A percentile compares a stretch with the other conserved stretches of the same genome.
These are phyloP conservation scores for Lasioglossum lativentre DNA, from an alignment of 2,888 invertebrate genomes.

Conservation along the genomic window DNA sequence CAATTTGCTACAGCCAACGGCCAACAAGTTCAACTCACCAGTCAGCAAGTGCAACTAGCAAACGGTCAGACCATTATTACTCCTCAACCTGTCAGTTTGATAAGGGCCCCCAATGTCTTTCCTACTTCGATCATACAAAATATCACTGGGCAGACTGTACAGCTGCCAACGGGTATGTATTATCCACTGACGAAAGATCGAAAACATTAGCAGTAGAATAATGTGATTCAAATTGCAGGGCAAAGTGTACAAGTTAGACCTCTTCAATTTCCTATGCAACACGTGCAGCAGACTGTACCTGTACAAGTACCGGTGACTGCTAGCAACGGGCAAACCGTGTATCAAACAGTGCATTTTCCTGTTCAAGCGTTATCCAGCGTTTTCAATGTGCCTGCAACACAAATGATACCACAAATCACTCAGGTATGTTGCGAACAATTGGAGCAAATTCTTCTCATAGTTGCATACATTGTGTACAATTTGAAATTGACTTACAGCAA, in stretches of 20 bases:
- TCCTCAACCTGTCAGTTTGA: conserved; percentile 86
- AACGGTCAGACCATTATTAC: conserved; percentile 85
- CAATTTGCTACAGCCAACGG: conserved; percentile 82
- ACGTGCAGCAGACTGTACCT: conserved; percentile 91
- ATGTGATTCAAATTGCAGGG: conserved; percentile 82
- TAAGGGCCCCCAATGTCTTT: conserved; percentile 89
- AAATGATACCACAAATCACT: conserved; percentile 93
- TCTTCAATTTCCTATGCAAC: conserved; percentile 89
- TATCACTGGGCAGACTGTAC: conserved; percentile 88
- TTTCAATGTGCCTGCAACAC: conserved; percentile 88
- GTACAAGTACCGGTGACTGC: conserved; percentile 96
- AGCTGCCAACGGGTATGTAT: conserved; percentile 87
- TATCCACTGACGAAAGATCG: accelerated
- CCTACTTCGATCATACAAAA: conserved; percentile 90
- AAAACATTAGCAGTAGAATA: background rate
- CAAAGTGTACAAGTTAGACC: conserved; percentile 91
- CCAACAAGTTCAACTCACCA: conserved; percentile 82
- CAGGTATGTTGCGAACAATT: conserved; percentile 85
- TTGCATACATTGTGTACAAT: background rate
- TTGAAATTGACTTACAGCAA: conserved; percentile 84
- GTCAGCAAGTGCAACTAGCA: conserved; percentile 84
- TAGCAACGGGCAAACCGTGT: conserved; percentile 95
- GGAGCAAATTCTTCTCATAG: background rate
- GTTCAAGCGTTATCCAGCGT: conserved; percentile 90
- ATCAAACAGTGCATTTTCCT: conserved; percentile 97